Evolutionary conservation across 1,140 invertebrate genomes (phyloP), one percentile per base, ranked within the genome.

Genomic region (Bombus picipes): DNA sequence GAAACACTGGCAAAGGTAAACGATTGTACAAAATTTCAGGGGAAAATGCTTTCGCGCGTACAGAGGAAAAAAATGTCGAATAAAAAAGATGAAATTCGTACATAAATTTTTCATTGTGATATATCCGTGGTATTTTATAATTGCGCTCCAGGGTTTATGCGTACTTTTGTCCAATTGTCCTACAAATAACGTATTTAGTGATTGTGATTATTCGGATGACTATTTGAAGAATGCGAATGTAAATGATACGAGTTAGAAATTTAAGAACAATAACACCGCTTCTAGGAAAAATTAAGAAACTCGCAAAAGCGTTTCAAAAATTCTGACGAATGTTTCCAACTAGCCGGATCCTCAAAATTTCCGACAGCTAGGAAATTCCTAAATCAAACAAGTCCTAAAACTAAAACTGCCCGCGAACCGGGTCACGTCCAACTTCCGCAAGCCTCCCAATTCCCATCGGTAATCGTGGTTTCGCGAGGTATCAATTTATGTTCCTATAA

Each of bases 341-440:
- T 4, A 8, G 13, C 2, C 13, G 43, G 32, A 57, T 53, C 32
- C 22, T 37, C 13, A 25, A 66, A 76, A 83, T 83, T 66, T n/a
- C 72, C n/a, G 22, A 37, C 3, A n/a, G 34, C 22, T 32, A 13
- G 9, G 34, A 32, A 83, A 76, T 47, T 47, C 41, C 34, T 83
- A 76, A 76, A 83, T 76, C 81, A 83, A 83, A 47, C 41, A 75
- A 76, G 25, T 41, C 41, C 41, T 53, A 66, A 83, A 83, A 62
- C 47, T 53, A 53, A 22, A 53, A 65, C 80, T 47, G 57, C 39
- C 70, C 80, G 39, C 68, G 37, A 72, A 72, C 53, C 80, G 12
- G 68, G 79, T 81, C 79, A 47, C 22, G 6, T 75, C 53, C 37
- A 82, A 82, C 80, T 82, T 82, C 37, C 3, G 6, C 13, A 2